Percentiles rank a stretch among this genome's conserved stretches.
Conservation (phyloP, 2,113 vertebrate species). For the Pedionomus torquatus region DNA sequence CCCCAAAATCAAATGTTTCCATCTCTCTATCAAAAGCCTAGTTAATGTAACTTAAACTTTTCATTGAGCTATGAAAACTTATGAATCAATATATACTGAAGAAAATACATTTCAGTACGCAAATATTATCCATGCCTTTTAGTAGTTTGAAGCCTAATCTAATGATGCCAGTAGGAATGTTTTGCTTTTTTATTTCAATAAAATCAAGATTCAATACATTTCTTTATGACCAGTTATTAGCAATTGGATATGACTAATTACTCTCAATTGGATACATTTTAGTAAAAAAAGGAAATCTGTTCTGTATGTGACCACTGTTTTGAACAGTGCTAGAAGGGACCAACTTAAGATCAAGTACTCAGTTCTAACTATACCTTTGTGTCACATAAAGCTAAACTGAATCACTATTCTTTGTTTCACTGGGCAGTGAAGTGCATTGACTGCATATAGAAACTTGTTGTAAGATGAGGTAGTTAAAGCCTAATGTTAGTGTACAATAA, state of each 20-base stretch:
- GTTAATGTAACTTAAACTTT: not conserved
- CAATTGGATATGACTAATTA: not conserved
- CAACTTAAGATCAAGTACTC: not conserved
- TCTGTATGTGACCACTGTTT: not conserved
- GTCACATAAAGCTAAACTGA: not conserved
- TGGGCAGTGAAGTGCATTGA: not conserved
- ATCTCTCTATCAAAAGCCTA: not conserved
- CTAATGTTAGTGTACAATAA: not conserved
- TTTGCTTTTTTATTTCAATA: not conserved
- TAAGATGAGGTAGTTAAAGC: not conserved
- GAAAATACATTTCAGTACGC: not conserved
- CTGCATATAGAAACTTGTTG: not conserved
- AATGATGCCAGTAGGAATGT: not conserved
- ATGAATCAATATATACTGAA: not conserved
- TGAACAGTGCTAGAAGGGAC: not conserved
- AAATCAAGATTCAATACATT: not conserved
- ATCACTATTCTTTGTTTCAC: not conserved
- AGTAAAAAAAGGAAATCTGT: not conserved
- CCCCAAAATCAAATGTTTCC: not conserved
- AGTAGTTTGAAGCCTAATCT: not conserved
- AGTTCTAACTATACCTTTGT: not conserved
- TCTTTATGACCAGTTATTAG: not conserved
- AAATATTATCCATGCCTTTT: not conserved
- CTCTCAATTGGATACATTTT: not conserved
- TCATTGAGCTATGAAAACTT: not conserved